phyloP scores from a whole-genome alignment of 2,113 vertebrate genomes.

The Morphnarchus princeps region DNA sequence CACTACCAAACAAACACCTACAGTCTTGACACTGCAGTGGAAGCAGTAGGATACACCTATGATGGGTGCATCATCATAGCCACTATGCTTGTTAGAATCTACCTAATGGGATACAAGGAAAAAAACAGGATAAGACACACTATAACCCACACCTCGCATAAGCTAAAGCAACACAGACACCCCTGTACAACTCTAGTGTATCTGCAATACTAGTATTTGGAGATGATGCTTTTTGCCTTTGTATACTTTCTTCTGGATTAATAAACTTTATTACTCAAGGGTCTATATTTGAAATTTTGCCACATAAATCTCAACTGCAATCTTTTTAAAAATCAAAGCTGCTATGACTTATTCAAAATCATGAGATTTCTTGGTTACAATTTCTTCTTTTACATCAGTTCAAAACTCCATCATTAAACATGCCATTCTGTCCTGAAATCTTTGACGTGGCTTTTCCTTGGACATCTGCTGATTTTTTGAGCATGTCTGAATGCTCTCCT shows the following conservation, averaged over 20 bases:
- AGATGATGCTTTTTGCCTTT: not conserved
- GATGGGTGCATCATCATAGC: not conserved
- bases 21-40: not conserved
- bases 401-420: not conserved
- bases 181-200: not conserved
- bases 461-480: not conserved
- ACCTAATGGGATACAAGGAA: not conserved
- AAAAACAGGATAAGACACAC: not conserved
- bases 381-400: not conserved
- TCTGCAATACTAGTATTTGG: not conserved
- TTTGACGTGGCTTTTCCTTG: not conserved
- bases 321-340: not conserved
- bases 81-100: not conserved
- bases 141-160: not conserved
- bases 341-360: not conserved
- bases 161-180: not conserved
- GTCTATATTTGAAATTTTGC: not conserved
- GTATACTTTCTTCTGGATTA: not conserved
- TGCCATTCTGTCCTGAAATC: not conserved
- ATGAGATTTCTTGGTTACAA: not conserved
- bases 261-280: not conserved
- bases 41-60: not conserved
- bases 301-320: not conserved
- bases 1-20: not conserved
- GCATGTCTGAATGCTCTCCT: not conserved